phyloP scores from a whole-genome alignment of 2,797 vertebrate species.

The Champsocephalus esox region DNA sequence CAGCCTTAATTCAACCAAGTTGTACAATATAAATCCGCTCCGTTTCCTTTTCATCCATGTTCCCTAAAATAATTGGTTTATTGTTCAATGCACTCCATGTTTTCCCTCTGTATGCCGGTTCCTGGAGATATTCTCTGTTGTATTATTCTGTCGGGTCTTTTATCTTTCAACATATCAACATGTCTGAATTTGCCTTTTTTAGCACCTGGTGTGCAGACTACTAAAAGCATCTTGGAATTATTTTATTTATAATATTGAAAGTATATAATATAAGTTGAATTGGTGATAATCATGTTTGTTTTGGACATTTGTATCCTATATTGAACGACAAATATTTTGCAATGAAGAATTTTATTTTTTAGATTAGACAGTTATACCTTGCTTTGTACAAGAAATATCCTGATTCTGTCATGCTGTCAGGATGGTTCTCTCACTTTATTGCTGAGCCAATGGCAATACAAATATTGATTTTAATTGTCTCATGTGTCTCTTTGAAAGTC shows the following conservation, averaged over 20 bases:
- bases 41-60: conserved; percentile 37
- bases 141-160: conserved; percentile 71
- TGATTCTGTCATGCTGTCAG: conserved; percentile 77
- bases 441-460: conserved; percentile 76
- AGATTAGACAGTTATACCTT: conserved; percentile 73
- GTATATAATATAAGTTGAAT: conserved; percentile 80
- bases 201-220: conserved; percentile 87
- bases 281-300: conserved; percentile 80
- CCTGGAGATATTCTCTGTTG: conserved; percentile 69
- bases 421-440: conserved; percentile 78
- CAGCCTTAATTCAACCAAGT: background rate
- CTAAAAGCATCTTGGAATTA: conserved; percentile 77
- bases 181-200: conserved; percentile 76
- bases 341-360: conserved; percentile 76
- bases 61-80: conserved; percentile 42
- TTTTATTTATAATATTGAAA: conserved; percentile 82
- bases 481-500: conserved; percentile 39
- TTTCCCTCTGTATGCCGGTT: conserved; percentile 63
- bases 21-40: conserved; percentile 8
- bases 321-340: conserved; percentile 80
- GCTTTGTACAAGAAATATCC: conserved; percentile 79
- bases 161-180: conserved; percentile 67
- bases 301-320: conserved; percentile 82
- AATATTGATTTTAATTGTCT: conserved; percentile 64
- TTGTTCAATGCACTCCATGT: conserved; percentile 40